Evolutionary conservation across 2,797 vertebrate genomes (phyloP).

Genomic region (Halcyon chelicuti): DNA sequence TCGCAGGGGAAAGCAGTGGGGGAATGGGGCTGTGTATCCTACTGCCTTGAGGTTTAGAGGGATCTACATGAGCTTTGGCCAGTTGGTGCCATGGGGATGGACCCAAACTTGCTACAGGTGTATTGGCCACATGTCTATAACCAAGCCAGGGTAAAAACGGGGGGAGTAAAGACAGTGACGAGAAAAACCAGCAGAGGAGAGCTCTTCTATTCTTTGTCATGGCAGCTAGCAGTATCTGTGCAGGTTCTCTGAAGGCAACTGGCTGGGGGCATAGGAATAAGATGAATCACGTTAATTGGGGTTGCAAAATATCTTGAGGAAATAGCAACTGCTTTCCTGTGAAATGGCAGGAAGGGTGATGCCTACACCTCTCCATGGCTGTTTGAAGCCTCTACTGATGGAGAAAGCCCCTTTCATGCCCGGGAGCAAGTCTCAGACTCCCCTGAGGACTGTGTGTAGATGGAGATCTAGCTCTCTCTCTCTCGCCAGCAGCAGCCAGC

Average conservation of each 20-base stretch:
- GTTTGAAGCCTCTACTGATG: neutral
- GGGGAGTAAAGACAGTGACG: neutral
- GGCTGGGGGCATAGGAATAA: neutral
- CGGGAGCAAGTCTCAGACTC: neutral
- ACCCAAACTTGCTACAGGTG: neutral
- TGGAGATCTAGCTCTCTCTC: no score
- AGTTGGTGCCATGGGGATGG: neutral
- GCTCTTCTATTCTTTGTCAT: neutral
- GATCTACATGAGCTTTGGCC: neutral
- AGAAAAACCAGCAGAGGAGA: neutral
- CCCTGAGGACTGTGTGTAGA: fast-evolving
- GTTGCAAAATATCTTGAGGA: neutral
- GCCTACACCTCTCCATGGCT: neutral
- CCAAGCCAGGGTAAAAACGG: neutral
- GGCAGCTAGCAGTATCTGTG: neutral
- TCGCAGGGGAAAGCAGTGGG: neutral
- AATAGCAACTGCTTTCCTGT: neutral
- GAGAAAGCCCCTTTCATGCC: neutral
- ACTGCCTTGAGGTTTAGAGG: neutral
- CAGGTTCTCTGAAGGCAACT: neutral
- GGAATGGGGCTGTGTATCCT: neutral
- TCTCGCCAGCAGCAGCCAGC: neutral
- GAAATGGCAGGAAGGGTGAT: neutral
- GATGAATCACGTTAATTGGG: neutral
- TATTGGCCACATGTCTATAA: neutral